Evolutionary conservation across 2,888 invertebrate species (phyloP).

Genomic region (Xylota segnis): DNA sequence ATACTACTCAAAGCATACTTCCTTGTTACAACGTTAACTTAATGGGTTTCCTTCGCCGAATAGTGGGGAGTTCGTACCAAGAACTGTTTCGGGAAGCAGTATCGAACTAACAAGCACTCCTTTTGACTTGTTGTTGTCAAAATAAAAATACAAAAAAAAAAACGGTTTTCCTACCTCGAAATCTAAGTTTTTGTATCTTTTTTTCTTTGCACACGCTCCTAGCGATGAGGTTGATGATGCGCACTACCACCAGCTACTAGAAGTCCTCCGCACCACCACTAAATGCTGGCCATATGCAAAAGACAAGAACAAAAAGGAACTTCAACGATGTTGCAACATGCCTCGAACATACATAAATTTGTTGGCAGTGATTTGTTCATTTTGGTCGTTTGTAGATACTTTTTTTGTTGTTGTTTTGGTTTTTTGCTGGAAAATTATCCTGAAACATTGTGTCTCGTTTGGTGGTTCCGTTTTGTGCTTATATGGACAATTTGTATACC

Average conservation of each 20-base stretch:
- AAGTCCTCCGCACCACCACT: constrained; percentile 25
- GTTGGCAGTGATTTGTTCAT: constrained; percentile 74
- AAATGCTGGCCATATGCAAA: constrained; percentile 52
- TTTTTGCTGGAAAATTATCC: constrained; percentile 50
- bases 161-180: constrained; percentile 49
- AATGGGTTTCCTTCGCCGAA: constrained; percentile 56
- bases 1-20: constrained; percentile 71
- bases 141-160: constrained; percentile 8
- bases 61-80: constrained; percentile 29
- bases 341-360: constrained; percentile 75
- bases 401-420: background rate
- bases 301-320: constrained; percentile 45
- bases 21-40: constrained; percentile 72
- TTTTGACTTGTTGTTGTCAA: constrained; percentile 55
- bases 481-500: constrained; percentile 62
- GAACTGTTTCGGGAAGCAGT: constrained; percentile 55
- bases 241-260: constrained; percentile 48
- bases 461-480: constrained; percentile 61
- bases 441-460: constrained; percentile 32
- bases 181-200: constrained; percentile 11
- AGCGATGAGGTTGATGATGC: constrained; percentile 59
- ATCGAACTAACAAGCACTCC: constrained; percentile 71
- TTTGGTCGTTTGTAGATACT: constrained; percentile 38
- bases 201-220: constrained; percentile 21
- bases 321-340: constrained; percentile 72